Evolutionary conservation across 2,113 vertebrate species (phyloP).

Genomic region (Ranitomeya imitator): DNA sequence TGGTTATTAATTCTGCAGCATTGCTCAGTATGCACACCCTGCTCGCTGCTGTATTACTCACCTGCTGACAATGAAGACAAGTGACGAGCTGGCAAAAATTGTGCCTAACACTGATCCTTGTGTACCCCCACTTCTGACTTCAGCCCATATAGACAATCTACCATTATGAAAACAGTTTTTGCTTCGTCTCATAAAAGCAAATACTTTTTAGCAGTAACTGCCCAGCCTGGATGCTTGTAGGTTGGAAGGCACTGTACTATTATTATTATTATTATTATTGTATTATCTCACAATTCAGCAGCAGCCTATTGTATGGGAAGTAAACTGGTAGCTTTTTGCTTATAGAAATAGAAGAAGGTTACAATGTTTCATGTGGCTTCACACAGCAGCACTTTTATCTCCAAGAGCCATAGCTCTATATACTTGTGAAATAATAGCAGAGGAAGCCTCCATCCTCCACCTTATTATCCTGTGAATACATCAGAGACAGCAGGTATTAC

Average conservation of each 20-base stretch:
- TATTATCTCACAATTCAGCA: not conserved
- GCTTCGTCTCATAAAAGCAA: not conserved
- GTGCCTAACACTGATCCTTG: too few species aligned
- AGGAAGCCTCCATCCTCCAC: not conserved
- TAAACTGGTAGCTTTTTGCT: not conserved
- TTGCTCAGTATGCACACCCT: too few species aligned
- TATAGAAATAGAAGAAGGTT: conserved; percentile 22
- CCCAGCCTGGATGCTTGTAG: not conserved
- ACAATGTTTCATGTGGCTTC: conserved; percentile 5
- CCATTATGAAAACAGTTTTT: not conserved
- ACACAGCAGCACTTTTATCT: conserved; percentile 21
- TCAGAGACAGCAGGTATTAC: conserved; percentile 25
- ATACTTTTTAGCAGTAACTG: not conserved
- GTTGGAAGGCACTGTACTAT: not conserved
- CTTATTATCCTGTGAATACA: conserved; percentile 24
- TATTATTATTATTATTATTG: not conserved
- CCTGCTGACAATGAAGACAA: too few species aligned
- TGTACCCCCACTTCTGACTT: too few species aligned
- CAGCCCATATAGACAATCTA: too few species aligned
- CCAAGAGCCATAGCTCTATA: not conserved
- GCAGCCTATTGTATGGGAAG: conserved; percentile 3
- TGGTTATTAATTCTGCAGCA: too few species aligned
- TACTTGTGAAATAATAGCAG: conserved; percentile 9
- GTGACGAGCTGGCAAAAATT: too few species aligned
- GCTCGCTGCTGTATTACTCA: too few species aligned